Base-by-base conservation (phyloP, 2,113 vertebrate species). In the Aptenodytes patagonicus region DNA sequence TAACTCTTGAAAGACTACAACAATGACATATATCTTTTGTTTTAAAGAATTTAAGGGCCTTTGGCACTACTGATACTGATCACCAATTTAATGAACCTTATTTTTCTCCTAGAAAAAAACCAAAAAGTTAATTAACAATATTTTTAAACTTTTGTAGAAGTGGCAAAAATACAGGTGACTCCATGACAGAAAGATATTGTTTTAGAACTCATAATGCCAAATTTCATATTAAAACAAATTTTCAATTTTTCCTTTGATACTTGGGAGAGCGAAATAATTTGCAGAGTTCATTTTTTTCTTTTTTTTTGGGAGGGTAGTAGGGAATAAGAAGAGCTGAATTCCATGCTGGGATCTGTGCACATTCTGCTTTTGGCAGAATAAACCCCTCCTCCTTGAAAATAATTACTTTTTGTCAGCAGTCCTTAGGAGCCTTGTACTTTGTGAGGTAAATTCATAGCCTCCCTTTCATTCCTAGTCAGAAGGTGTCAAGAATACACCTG, bases 81-180 rank as follows among this genome's bases (percentile, higher is more conserved):
- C 1, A 1, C 11, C 1, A 4, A 16, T 70, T 57, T 55, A 2
- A 46, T 24, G 6, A 66, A 71, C 11, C 0, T 32, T 21, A 20
- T 19, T 58, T 51, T 79, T 52, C 11, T 66, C 54, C 17, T 66
- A 66, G 38, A 46, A 76, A 57, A 81, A n/a, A n/a, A n/a, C n/a
- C 5, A 85, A 54, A 6, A 12, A 9, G 9, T n/a, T 31, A 29
- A 61, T 58, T 69, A n/a, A 32, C 2, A 62, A 10, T 31, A 44
- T 17, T 54, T 1, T 66, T 81, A 38, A 69, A 54, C 10, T 46
- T 65, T 16, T 83, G 6, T 22, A 54, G 15, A 88, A 26, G 9
- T 44, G 32, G 11, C 28, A 70, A 89, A 94, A 75, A 14, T 51
- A 21, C 7, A 60, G 11, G 21, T n/a, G 18, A 72, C 9, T 89